These are phyloP conservation scores for Euleptes europaea DNA, from an alignment of 2,113 vertebrate genomes.

Conservation along the genomic window DNA sequence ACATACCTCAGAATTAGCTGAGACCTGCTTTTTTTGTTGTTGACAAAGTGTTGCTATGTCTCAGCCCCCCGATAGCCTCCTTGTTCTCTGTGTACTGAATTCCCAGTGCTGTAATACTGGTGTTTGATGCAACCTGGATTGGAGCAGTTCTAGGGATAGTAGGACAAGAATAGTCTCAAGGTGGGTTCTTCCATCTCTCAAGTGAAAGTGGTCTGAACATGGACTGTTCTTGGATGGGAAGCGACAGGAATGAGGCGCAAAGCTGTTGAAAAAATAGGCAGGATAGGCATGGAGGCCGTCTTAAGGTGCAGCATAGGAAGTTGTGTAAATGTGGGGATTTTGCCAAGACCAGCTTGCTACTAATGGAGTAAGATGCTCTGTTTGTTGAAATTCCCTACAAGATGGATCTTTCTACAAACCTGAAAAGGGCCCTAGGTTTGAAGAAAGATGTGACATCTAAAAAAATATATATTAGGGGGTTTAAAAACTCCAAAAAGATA, in stretches of 20 bases:
- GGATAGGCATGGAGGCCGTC: not conserved
- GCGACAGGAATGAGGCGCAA: no score
- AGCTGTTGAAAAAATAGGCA: no score
- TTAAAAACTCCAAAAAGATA: no score
- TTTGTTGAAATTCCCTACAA: not conserved
- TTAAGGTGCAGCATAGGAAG: not conserved
- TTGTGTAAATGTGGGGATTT: no score
- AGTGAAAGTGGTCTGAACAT: not conserved
- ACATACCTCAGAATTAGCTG: not conserved
- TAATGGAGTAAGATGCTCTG: not conserved
- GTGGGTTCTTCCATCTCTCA: not conserved
- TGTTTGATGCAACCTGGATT: not conserved
- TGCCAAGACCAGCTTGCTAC: not conserved
- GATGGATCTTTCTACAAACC: not conserved
- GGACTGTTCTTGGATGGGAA: not conserved
- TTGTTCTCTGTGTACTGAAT: not conserved
- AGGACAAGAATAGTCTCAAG: not conserved
- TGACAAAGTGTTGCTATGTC: not conserved
- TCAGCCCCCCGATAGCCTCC: no score
- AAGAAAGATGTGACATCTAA: no score
- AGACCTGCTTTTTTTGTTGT: not conserved
- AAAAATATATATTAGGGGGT: no score
- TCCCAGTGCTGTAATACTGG: not conserved
- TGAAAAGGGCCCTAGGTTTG: no score
- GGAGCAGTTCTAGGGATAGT: not conserved